Conservation (phyloP, 2,888 invertebrate species). For the Autographa gamma region DNA sequence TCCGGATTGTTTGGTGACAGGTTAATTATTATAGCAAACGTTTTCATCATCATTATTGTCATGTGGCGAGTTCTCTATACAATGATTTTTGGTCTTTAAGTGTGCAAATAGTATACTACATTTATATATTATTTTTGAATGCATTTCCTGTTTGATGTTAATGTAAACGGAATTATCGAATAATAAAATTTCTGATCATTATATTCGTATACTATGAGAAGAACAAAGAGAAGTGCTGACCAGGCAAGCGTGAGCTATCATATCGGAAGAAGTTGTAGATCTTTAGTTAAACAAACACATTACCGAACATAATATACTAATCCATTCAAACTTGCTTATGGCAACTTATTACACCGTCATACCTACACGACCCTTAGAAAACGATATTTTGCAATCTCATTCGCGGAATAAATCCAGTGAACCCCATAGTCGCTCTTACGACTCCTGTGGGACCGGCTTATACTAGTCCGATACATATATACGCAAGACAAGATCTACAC, state of each 20-base stretch:
- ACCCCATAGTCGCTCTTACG: conserved; percentile 27
- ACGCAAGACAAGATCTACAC: not conserved
- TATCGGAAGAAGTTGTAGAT: too few species aligned
- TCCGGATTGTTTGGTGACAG: not conserved
- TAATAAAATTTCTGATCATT: too few species aligned
- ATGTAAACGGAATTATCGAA: too few species aligned
- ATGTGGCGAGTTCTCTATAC: not conserved
- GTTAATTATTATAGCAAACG: not conserved
- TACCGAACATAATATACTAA: not conserved
- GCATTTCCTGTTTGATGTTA: too few species aligned
- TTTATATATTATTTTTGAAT: too few species aligned
- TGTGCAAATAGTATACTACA: too few species aligned
- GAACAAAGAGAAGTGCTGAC: too few species aligned
- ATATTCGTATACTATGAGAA: too few species aligned
- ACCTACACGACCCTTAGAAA: not conserved
- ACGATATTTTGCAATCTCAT: conserved; percentile 38
- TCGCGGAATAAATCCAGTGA: conserved; percentile 46
- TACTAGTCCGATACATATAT: not conserved
- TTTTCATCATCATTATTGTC: not conserved
- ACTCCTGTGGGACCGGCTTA: conserved; percentile 26
- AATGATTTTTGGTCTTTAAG: not conserved
- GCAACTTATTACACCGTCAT: not conserved
- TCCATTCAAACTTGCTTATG: not conserved
- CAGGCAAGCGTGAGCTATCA: too few species aligned
- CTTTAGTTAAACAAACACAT: too few species aligned